Conservation (phyloP, 2,113 vertebrate species). For the Eretmochelys imbricata region DNA sequence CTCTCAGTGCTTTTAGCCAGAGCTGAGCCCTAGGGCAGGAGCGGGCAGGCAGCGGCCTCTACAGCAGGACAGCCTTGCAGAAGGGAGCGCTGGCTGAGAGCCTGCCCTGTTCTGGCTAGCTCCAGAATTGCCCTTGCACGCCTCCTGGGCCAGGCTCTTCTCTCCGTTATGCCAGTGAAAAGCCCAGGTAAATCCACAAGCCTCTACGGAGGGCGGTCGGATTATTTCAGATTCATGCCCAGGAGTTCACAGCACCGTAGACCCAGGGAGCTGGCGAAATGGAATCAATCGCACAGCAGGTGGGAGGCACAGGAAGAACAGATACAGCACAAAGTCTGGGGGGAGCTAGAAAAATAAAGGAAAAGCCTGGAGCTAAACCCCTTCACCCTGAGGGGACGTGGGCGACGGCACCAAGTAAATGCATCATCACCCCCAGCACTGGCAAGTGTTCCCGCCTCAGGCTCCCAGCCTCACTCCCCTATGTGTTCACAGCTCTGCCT, state of each 20-base stretch:
- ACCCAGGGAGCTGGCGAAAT: not conserved
- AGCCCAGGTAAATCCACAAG: not conserved
- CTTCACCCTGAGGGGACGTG: not conserved
- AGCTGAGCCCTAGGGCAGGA: not conserved
- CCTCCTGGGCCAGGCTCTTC: not conserved
- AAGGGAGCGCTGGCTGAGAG: not conserved
- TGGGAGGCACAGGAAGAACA: not conserved
- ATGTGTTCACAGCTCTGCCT: not conserved
- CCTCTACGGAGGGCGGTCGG: not conserved
- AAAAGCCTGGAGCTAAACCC: not conserved
- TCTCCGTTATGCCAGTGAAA: not conserved
- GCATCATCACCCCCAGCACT: no score
- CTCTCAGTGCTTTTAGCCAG: not conserved
- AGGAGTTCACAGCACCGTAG: not conserved
- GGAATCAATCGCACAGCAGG: not conserved
- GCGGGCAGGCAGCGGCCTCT: not conserved
- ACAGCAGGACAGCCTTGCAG: not conserved
- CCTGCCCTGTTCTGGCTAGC: not conserved
- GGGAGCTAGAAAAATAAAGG: not conserved
- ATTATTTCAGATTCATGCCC: not conserved
- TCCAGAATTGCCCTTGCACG: not conserved
- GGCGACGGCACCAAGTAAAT: not conserved
- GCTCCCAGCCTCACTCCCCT: not conserved
- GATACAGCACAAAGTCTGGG: not conserved
- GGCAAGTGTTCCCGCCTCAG: not conserved